Base-by-base conservation (phyloP, 2,888 invertebrate species). In the Hyles lineata region DNA sequence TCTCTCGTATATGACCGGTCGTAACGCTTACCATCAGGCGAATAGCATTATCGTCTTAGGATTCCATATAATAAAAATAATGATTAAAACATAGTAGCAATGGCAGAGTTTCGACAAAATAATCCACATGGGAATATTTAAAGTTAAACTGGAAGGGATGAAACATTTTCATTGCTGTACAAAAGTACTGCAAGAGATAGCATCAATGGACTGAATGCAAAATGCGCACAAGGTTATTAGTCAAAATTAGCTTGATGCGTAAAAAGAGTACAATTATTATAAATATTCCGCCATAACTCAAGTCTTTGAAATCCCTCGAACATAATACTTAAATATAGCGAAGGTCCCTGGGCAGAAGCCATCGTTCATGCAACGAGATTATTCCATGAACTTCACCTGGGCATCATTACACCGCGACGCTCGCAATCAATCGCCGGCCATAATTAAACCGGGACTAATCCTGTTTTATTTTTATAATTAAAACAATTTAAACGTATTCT, bases 391-490 rank as follows among this genome's bases (percentile, higher is more conserved):
- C 89, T 90, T 86, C 87, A 88, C 87, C 87, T 85, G 82, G 78
- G 83, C 85, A 83, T 88, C 91, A 89, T 90, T 91, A 89, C 87
- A 83, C 79, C 75, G 79, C 83, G 81, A 81, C 87, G 83, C 84
- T 85, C 81, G 82, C 85, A 87, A 91, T 92, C 90, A 89, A 92
- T 92, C 89, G 23, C 23, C 43, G 83, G 73, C 80, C 80, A 89
- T 91, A 91, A 92, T 91, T 90, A 91, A 91, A 89, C 90, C 88
- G 82, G 83, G 82, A 79, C 83, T 87, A 83, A 76, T 43, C 7
- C 17, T 23, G 17, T 23, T 50, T 63, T 21, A 35, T 63, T 63
- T 63, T 25, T 25, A 60, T 63, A 29, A 63, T 63, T 11, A 21
- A 17, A n/a, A 63, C 32, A 63, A 19, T 63, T 63, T 63, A 35